Conservation (phyloP, 1,140 invertebrate species). For the Bombus huntii region DNA sequence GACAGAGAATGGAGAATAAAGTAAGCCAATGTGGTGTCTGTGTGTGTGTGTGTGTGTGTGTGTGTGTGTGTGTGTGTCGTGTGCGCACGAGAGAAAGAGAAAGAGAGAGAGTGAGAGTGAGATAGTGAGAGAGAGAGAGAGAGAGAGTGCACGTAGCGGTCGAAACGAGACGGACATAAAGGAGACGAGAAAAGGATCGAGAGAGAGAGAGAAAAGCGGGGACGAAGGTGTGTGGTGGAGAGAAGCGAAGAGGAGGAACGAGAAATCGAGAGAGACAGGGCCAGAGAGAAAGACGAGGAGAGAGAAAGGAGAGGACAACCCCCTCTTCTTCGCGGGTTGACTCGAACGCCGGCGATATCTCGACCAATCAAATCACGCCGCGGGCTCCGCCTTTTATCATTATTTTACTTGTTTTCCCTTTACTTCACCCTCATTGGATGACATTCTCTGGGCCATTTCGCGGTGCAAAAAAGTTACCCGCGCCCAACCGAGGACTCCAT, state of each 20-base stretch:
- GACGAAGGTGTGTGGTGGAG: constrained; percentile 42
- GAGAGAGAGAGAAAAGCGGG: constrained; percentile 41
- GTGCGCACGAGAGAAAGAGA: no score
- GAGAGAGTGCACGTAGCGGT: neutral
- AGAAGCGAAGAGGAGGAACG: constrained; percentile 49
- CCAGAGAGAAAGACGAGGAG: constrained; percentile 54
- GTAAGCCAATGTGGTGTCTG: constrained; percentile 40
- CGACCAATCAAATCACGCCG: constrained; percentile 82
- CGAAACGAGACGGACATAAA: constrained; percentile 54
- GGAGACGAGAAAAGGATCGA: constrained; percentile 53
- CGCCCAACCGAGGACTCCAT: constrained; percentile 69
- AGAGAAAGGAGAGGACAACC: constrained; percentile 74
- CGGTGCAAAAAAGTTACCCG: constrained; percentile 65
- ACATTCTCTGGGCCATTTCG: constrained; percentile 76
- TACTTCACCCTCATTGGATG: constrained; percentile 83
- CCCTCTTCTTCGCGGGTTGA: constrained; percentile 77
- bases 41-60: constrained; percentile 11
- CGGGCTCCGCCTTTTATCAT: constrained; percentile 83
- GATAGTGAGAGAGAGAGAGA: neutral
- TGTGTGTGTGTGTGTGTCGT: neutral
- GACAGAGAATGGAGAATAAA: constrained; percentile 61
- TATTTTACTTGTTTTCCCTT: constrained; percentile 83
- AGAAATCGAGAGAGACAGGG: constrained; percentile 34
- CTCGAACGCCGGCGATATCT: constrained; percentile 83
- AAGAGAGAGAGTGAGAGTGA: neutral